phyloP scores from a whole-genome alignment of 2,888 invertebrate genomes.

The Eueremaeus valkanovi region DNA sequence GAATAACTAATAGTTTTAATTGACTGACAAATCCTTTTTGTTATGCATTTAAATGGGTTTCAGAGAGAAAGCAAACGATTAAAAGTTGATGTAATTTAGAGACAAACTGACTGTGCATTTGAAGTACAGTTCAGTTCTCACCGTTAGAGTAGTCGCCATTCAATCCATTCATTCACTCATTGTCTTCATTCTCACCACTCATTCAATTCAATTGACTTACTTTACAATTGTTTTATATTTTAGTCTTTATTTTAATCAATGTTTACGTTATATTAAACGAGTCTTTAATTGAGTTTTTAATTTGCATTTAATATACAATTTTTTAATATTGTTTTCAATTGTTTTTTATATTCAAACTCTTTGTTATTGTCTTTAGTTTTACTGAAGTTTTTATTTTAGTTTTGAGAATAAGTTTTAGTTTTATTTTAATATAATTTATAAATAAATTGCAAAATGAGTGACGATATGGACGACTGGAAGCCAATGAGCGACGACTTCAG shows the following conservation, averaged over 20 bases:
- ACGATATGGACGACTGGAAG: slow-evolving; percentile 3
- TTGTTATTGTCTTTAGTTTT: slow-evolving; percentile 6
- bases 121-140: too few relatives aligned
- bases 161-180: not conserved
- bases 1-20: too few relatives aligned
- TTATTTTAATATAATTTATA: not conserved
- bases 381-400: not conserved
- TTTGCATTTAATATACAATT: not conserved
- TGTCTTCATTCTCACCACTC: not conserved
- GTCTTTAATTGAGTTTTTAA: not conserved
- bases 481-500: slow-evolving; percentile 21
- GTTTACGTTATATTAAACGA: too few relatives aligned
- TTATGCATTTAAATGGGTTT: too few relatives aligned
- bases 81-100: slow-evolving; percentile 1
- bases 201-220: not conserved
- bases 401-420: not conserved
- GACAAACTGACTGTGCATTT: too few relatives aligned
- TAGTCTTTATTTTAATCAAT: too few relatives aligned
- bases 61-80: too few relatives aligned
- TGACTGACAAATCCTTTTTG: not conserved
- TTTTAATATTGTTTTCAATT: too few relatives aligned
- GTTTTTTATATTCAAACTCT: not conserved
- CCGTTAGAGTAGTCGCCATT: not conserved
- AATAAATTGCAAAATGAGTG: slow-evolving; percentile 11
- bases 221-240: too few relatives aligned